Evolutionary conservation across 2,888 invertebrate species (phyloP), one percentile per base, ranked within the genome.

Genomic region (Terebella lapidaria): DNA sequence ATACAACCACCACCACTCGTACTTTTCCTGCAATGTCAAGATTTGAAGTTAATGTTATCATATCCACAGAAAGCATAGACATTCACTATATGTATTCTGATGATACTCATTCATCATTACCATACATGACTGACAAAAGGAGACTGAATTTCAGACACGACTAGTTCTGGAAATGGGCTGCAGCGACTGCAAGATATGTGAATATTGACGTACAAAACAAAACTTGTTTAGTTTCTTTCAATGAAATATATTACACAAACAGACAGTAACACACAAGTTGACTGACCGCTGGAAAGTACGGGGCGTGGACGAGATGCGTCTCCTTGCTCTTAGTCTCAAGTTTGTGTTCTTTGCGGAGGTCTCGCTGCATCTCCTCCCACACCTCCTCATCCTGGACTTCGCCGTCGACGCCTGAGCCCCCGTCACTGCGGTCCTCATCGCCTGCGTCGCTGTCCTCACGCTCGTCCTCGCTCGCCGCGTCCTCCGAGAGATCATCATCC

Each of bases 1-100:
- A 81, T 97, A 99, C 67, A 96, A 89, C 96, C 97, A 99, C 97
- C 99, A 99, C 83, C 91, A 96, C 82, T 99, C 99, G 80, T 95
- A 95, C 80, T 99, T 94, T 68, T 90, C 90, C 82, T 85, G 70
- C 1, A 73, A 73, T 53, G 59, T 54, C 52, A 52, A 59, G 57
- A 56, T 18, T 25, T 5, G 27, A 10, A 35, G 10, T 18, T 18
- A 35, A 18, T 35, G 35, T 35, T 35, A 35, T 35, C 10, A 35
- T 15, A 18, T 10, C n/a, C n/a, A n/a, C n/a, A n/a, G n/a, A n/a
- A n/a, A n/a, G n/a, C n/a, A n/a, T n/a, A n/a, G n/a, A n/a, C n/a
- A n/a, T n/a, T n/a, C n/a, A n/a, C n/a, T n/a, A n/a, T n/a, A n/a
- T n/a, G n/a, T n/a, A n/a, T n/a, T n/a, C n/a, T n/a, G n/a, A n/a